Evolutionary conservation across 2,888 invertebrate species (phyloP), one percentile per base, ranked within the genome.

Genomic region (Leptinotarsa juncta): DNA sequence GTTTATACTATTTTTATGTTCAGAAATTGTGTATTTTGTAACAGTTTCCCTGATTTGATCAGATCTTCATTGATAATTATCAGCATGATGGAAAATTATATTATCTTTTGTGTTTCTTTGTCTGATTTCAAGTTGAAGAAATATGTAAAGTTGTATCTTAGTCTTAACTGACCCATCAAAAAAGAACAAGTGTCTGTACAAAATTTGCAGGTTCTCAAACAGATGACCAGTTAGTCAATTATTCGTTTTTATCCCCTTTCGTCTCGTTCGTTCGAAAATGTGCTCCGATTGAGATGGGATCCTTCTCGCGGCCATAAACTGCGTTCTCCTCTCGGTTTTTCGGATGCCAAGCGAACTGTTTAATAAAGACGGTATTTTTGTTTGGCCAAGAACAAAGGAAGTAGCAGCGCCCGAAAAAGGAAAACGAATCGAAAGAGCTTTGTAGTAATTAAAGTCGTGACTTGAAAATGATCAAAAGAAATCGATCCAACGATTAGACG

Each of bases 401-500:
- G 62, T n/a, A 7, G 32, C 32, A 62, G 62, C 42, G 62, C 18
- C 16, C n/a, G 62, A 42, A 62, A 62, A 18, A 20, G 53, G 20
- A 69, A 69, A 69, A 57, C 20, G 57, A 48, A 57, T 57, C 42
- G 69, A 57, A 57, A 23, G 32, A 48, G 69, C 69, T 57, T 69
- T 69, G 69, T 69, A 53, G 60, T 69, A 69, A 69, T 69, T 69
- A 69, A 69, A 69, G 57, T 57, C 69, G 69, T 69, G 69, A 69
- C 69, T 69, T 53, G 48, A 18, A 20, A 20, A 57, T 51, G 57
- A 23, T 57, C 57, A 57, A 57, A 57, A 57, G 57, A 57, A 57
- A 23, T 57, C 57, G 62, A 62, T 32, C 42, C 62, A 42, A 32
- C n/a, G 32, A 67, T 53, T 23, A 51, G 18, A 4, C 51, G 57